Base-by-base conservation (phyloP, 2,113 vertebrate species). In the Jaculus jaculus region DNA sequence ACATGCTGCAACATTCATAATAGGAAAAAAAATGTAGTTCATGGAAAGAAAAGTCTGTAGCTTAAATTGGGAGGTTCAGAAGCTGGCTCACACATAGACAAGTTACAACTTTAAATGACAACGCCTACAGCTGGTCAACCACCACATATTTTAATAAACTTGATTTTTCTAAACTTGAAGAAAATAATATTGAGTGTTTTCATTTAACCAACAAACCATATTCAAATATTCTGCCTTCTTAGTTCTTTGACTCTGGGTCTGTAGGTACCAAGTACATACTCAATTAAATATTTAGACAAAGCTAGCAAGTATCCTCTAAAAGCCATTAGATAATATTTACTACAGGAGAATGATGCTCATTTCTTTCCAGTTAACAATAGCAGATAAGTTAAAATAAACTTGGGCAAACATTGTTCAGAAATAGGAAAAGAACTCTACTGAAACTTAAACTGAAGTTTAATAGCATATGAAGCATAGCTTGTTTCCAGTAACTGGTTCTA, bases 341-440 rank as follows among this genome's bases (percentile, higher is more conserved):
- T 69, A 0, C 75, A 60, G 39, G 78, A 84, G 47, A 93, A 65
- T 24, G 20, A 69, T 58, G 32, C 34, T 15, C 0, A 11, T 42
- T 87, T 87, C 54, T 54, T 90, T 30, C 2, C 39, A 74, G 34
- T 3, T 61, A 54, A 47, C 8, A 90, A 34, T 34, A 72, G 28
- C 18, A n/a, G 12, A 94, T 89, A 15, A 84, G 17, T 94, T 95
- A 78, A 3, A 85, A 47, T 82, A 93, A 90, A 89, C 18, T 91
- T 85, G 23, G 54, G 17, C 65, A 80, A 89, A 77, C 28, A 81
- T 77, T 80, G 1, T 65, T 91, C 80, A 90, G 34, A 92, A 90
- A 88, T 84, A 37, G 87, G 71, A 32, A 32, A 90, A 66, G 68
- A 90, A 63, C 26, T 90, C 61, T 77, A 84, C 93, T 75, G 63